Base-by-base conservation (phyloP, 2,113 vertebrate genomes). In the Pyxicephalus adspersus region DNA sequence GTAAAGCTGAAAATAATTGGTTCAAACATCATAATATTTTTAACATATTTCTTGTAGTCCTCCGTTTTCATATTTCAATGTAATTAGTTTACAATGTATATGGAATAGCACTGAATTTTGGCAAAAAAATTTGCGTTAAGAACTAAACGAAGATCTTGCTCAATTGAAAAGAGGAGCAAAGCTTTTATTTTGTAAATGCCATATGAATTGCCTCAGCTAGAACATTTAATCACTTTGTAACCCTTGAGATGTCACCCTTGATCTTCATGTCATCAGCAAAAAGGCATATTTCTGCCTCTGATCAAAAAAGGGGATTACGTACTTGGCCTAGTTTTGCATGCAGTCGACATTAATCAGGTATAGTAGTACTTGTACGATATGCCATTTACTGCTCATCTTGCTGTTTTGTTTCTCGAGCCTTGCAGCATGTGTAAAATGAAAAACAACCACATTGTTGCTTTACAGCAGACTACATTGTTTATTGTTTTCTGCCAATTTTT, bases 151-250 rank as follows among this genome's bases (percentile, higher is more conserved):
- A 51, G 22, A 68, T 50, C 28, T 45, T n/a, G 16, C 17, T 17
- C 2, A 25, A 68, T 17, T 18, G 34, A 23, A 71, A 54, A 71
- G 67, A 45, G 50, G n/a, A 20, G 18, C 20, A 57, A 15, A 19
- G 26, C 31, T 22, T 34, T 26, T 58, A 28, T 29, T 73, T 31
- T 73, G 17, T 58, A 57, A 55, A 28, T 34, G 19, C 70, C 50
- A 38, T 29, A 25, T 57, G 70, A 11, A 23, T n/a, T 2, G 54
- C 29, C 34, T 74, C n/a, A 74, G 54, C 71, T 74, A 25, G 55
- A 74, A 60, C 28, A 74, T 54, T 60, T 74, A 74, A 60, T 74
- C 54, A 74, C 54, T 58, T 58, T 58, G 71, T 74, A 58, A 74
- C 70, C 70, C 70, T 73, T 74, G 71, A 28, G 31, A 60, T 58